Evolutionary conservation across 1,140 invertebrate genomes (phyloP).

Genomic region (Lethrus apterus): DNA sequence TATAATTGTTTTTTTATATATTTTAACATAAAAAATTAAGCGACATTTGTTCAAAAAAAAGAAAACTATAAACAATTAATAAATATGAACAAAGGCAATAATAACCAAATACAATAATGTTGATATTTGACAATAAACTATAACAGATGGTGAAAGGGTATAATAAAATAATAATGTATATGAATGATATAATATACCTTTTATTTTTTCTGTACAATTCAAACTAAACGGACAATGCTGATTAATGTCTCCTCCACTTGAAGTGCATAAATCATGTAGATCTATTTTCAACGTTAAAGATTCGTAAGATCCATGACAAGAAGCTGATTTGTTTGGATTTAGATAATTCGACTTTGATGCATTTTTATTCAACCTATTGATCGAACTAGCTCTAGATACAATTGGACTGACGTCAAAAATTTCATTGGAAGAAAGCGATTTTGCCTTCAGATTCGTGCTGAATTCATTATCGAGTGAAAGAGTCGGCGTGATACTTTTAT

Average conservation of each 20-base stretch:
- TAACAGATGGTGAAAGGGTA: slow-evolving; percentile 5
- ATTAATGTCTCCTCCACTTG: slow-evolving; percentile 13
- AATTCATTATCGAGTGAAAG: slow-evolving; percentile 21
- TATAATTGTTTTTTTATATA: slow-evolving; percentile 1
- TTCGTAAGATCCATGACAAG: slow-evolving; percentile 34
- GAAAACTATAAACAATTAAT: background rate
- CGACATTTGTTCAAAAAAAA: background rate
- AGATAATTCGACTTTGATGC: slow-evolving; percentile 21
- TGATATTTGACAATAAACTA: background rate
- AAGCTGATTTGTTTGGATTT: slow-evolving; percentile 20
- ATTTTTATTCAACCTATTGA: slow-evolving; percentile 20
- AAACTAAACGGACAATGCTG: slow-evolving; percentile 15
- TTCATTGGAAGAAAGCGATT: slow-evolving; percentile 37
- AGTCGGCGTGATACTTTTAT: slow-evolving; percentile 12
- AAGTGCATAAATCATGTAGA: too few relatives aligned
- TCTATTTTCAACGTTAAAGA: too few relatives aligned
- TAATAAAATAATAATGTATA: background rate
- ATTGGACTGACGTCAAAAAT: slow-evolving; percentile 31
- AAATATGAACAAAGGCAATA: too few relatives aligned
- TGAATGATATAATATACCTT: slow-evolving; percentile 2
- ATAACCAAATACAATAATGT: background rate
- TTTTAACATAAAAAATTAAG: background rate
- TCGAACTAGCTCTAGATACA: slow-evolving; percentile 28
- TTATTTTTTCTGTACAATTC: slow-evolving; percentile 10
- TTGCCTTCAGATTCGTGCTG: slow-evolving; percentile 27